Conservation (phyloP, 2,888 invertebrate species). For the Ditylenchus weischeri region DNA sequence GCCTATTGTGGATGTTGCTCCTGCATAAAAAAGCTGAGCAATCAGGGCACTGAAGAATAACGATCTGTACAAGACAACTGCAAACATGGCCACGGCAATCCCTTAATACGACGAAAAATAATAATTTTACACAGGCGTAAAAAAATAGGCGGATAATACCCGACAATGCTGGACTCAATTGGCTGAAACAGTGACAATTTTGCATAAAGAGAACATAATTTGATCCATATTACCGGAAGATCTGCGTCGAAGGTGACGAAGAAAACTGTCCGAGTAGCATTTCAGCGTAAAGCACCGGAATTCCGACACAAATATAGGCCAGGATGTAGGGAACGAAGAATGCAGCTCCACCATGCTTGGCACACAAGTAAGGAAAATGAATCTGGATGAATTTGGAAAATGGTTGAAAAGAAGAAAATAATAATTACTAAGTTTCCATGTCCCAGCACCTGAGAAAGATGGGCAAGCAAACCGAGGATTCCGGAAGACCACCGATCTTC, state of each 20-base stretch:
- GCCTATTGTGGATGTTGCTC: not conserved
- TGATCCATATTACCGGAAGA: not conserved
- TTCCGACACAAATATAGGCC: conserved; percentile 3
- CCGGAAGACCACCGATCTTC: not conserved
- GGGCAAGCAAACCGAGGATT: not conserved
- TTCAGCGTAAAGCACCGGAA: conserved; percentile 4
- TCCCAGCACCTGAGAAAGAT: not conserved
- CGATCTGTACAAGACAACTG: not conserved
- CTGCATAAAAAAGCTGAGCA: conserved; percentile 1
- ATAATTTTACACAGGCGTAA: not conserved
- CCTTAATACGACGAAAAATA: not conserved
- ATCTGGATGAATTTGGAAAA: not conserved
- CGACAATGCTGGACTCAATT: conserved; percentile 1
- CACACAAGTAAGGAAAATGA: conserved; percentile 3
- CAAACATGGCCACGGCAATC: conserved; percentile 7
- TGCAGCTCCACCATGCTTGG: conserved; percentile 3
- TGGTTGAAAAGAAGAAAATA: too few relatives aligned
- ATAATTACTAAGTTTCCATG: not conserved
- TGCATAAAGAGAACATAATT: too few relatives aligned
- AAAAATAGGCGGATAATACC: not conserved
- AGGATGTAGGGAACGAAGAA: not conserved
- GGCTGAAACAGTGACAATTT: not conserved
- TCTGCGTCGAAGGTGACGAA: conserved; percentile 1
- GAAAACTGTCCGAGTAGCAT: conserved; percentile 6
- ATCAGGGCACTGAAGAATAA: not conserved